These are phyloP conservation scores for Aethina tumida DNA, from an alignment of 1,140 invertebrate species.

Conservation along the genomic window DNA sequence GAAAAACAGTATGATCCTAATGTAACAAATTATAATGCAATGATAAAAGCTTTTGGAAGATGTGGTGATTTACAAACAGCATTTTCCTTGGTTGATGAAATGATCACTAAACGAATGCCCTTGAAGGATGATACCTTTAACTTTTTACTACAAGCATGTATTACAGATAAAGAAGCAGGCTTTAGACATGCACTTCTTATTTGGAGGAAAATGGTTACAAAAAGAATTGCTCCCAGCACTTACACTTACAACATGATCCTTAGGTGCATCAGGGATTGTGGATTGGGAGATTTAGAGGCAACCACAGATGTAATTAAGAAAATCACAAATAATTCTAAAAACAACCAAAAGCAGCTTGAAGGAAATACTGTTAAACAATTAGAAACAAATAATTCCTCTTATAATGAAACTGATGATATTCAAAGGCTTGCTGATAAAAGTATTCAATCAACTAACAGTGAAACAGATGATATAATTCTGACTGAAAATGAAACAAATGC, in stretches of 20 bases:
- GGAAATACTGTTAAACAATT: background rate
- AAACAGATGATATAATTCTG: background rate
- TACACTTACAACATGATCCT: slow-evolving; percentile 75
- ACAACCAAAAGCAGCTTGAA: background rate
- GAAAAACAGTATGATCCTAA: slow-evolving; percentile 61
- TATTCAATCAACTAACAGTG: background rate
- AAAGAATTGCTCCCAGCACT: slow-evolving; percentile 54
- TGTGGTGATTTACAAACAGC: slow-evolving; percentile 66
- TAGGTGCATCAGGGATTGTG: slow-evolving; percentile 66
- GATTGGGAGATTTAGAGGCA: slow-evolving; percentile 54
- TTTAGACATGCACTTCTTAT: slow-evolving; percentile 69
- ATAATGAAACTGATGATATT: too few relatives aligned
- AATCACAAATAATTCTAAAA: slow-evolving; percentile 8
- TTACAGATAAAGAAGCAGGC: slow-evolving; percentile 64
- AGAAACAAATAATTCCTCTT: background rate
- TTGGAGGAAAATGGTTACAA: slow-evolving; percentile 70
- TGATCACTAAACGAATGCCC: slow-evolving; percentile 53
- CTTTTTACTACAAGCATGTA: slow-evolving; percentile 74
- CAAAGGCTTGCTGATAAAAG: too few relatives aligned
- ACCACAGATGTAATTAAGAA: slow-evolving; percentile 39
- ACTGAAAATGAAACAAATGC: slow-evolving; percentile 1
- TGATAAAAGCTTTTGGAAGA: slow-evolving; percentile 84
- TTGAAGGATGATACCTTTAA: slow-evolving; percentile 62
- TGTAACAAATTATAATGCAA: slow-evolving; percentile 69
- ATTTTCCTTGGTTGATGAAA: slow-evolving; percentile 76